Percentiles rank a stretch among this genome's conserved stretches.
phyloP scores from a whole-genome alignment of 2,113 vertebrate genomes.

The Caranx melampygus region DNA sequence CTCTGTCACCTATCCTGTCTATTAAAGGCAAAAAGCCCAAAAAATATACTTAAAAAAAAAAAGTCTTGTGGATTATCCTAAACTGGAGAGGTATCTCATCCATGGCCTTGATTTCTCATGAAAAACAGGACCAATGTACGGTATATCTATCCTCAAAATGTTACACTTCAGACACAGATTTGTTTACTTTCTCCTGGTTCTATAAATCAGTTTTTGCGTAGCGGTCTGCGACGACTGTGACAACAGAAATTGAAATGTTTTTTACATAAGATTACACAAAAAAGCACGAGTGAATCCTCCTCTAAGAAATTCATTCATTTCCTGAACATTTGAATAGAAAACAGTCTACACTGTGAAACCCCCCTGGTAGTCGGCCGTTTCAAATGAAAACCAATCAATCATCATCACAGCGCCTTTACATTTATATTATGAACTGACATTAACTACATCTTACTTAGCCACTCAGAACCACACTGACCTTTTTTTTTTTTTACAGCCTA shows the following conservation, averaged over 20 bases:
- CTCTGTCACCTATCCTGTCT: too few relatives aligned
- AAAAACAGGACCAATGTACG: neutral
- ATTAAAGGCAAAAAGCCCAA: too few relatives aligned
- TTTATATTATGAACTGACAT: neutral
- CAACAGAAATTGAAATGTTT: neutral
- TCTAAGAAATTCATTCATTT: neutral
- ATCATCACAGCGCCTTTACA: neutral
- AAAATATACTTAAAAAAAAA: too few relatives aligned
- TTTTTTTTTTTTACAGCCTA: neutral
- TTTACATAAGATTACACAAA: neutral
- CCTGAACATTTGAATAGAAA: neutral
- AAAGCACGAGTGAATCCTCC: neutral
- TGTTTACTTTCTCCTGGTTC: neutral
- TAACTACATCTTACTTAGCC: neutral
- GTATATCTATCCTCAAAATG: neutral
- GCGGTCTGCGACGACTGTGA: neutral
- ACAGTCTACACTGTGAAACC: neutral
- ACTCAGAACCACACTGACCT: neutral
- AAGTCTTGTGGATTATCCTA: neutral
- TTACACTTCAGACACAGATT: neutral
- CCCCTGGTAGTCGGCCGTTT: neutral
- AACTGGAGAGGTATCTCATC: neutral
- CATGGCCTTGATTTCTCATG: neutral
- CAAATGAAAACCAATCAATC: neutral
- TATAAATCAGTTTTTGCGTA: neutral